A percentile compares a stretch with the other conserved stretches of the same genome.
Evolutionary conservation across 2,113 vertebrate species (phyloP).

Genomic region (Indri indri): DNA sequence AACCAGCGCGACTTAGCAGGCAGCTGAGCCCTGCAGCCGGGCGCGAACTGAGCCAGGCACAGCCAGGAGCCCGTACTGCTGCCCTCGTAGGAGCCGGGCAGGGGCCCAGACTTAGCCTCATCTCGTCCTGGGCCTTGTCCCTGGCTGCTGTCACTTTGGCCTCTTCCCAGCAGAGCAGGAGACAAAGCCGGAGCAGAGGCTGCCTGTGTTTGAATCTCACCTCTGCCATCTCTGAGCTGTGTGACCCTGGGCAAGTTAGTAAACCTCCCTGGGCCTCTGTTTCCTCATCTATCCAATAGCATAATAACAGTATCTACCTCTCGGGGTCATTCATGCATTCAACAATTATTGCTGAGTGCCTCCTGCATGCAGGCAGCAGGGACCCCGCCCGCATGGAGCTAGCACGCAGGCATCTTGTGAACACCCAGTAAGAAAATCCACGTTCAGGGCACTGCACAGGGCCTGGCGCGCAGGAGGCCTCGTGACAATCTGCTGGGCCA

Average conservation of each 20-base stretch:
- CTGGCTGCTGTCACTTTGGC: neutral
- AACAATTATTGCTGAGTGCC: rapidly evolving
- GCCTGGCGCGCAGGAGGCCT: neutral
- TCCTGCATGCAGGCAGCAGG: neutral
- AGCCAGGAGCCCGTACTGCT: neutral
- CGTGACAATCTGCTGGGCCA: rapidly evolving
- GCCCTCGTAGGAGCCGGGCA: too few relatives aligned
- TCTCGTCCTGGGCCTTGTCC: neutral
- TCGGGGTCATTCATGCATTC: neutral
- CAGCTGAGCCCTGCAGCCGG: neutral
- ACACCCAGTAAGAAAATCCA: neutral
- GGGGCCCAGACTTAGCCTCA: neutral
- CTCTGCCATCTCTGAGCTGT: neutral
- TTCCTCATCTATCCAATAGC: neutral
- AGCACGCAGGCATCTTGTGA: neutral
- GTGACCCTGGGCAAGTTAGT: neutral
- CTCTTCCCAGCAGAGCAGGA: neutral
- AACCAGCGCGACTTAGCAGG: rapidly evolving
- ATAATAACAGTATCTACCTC: neutral
- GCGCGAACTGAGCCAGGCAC: neutral
- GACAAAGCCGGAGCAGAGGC: neutral
- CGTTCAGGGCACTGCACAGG: rapidly evolving
- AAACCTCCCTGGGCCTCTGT: constrained; percentile 30
- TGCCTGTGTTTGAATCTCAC: neutral
- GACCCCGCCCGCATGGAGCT: neutral